Percentiles rank a stretch among this genome's conserved stretches.
These are phyloP conservation scores for Eremophila alpestris DNA, from an alignment of 2,797 vertebrate species.

Conservation along the genomic window DNA sequence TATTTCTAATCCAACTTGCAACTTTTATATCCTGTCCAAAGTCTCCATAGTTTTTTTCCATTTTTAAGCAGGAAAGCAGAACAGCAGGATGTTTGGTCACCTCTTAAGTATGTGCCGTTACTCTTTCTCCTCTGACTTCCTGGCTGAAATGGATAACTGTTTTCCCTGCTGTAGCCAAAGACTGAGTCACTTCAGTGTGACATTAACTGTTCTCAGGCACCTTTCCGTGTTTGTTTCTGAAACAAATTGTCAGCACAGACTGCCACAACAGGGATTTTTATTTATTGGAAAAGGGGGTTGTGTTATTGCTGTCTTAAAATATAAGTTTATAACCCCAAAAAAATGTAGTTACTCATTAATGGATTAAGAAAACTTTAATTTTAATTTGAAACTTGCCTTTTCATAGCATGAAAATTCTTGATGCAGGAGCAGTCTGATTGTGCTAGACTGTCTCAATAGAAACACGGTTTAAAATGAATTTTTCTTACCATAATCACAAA, in stretches of 20 bases:
- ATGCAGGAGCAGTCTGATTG: neutral
- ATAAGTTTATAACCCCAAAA: neutral
- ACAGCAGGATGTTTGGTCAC: conserved; percentile 2
- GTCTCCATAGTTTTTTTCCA: neutral
- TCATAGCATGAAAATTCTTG: neutral
- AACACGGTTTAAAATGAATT: neutral
- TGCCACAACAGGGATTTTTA: neutral
- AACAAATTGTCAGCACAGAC: neutral
- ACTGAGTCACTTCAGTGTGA: neutral
- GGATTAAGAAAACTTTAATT: neutral
- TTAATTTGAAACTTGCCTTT: neutral
- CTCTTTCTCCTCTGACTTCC: conserved; percentile 5
- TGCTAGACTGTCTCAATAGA: neutral
- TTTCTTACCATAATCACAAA: neutral
- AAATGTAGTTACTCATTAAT: neutral
- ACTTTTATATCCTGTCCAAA: neutral
- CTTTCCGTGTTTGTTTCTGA: neutral
- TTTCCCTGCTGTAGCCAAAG: conserved; percentile 3
- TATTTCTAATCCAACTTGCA: neutral
- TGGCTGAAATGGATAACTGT: neutral
- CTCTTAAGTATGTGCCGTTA: neutral
- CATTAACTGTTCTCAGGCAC: neutral
- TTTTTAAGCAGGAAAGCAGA: neutral
- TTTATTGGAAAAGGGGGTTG: neutral
- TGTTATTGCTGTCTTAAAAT: neutral